phyloP scores from a whole-genome alignment of 2,113 vertebrate species.

The Callaeas wilsoni region DNA sequence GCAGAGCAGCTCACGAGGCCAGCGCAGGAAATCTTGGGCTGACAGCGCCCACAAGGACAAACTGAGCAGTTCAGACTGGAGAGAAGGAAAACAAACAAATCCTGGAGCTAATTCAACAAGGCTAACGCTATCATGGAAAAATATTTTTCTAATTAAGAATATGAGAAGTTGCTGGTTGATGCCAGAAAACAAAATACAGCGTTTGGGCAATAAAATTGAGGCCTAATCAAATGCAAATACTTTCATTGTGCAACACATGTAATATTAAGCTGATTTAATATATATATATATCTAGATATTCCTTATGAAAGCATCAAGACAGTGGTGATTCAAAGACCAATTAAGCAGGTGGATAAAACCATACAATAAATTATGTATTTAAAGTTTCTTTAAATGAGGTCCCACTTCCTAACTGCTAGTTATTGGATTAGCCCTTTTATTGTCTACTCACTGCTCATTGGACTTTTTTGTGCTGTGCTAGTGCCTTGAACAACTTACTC shows the following conservation, averaged over 20 bases:
- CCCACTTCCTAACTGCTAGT: background rate
- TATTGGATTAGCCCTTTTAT: background rate
- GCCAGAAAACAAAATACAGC: slow-evolving; percentile 39
- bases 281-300: background rate
- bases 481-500: background rate
- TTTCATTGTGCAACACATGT: background rate
- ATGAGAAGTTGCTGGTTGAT: background rate
- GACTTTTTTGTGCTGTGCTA: too few species aligned
- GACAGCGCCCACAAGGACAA: too few species aligned
- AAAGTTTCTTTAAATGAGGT: background rate
- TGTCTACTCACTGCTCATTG: background rate
- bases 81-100: background rate
- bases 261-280: background rate
- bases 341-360: background rate
- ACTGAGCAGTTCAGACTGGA: background rate
- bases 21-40: too few species aligned
- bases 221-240: background rate
- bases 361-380: background rate
- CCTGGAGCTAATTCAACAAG: background rate
- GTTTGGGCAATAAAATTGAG: background rate
- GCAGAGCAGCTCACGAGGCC: too few species aligned
- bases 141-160: slow-evolving; percentile 60
- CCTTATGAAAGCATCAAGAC: background rate
- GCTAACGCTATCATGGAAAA: background rate
- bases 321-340: background rate